These are phyloP conservation scores for Argyresthia goedartella DNA, from an alignment of 2,888 invertebrate species.

Conservation along the genomic window DNA sequence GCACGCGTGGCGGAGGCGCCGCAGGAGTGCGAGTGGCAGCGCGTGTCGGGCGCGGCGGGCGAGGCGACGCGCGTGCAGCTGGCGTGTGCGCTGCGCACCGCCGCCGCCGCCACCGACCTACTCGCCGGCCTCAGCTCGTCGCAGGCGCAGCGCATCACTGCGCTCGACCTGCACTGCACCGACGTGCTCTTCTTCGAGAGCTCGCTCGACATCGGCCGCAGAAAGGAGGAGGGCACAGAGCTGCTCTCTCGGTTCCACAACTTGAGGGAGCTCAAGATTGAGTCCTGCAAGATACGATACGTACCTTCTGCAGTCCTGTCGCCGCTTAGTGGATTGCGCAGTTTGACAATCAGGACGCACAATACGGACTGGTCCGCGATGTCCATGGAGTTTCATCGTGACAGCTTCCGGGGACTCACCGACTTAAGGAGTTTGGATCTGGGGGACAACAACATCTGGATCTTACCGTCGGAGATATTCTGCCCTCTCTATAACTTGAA, in stretches of 20 bases:
- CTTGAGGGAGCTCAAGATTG: slow-evolving; percentile 77
- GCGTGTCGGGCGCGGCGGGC: slow-evolving; percentile 63
- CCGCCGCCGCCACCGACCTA: slow-evolving; percentile 76
- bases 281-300: slow-evolving; percentile 82
- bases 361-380: slow-evolving; percentile 86
- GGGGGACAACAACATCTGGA: slow-evolving; percentile 84
- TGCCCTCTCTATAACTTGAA: slow-evolving; percentile 79
- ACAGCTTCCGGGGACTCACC: slow-evolving; percentile 77
- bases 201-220: slow-evolving; percentile 71
- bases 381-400: slow-evolving; percentile 80
- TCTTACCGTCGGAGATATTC: slow-evolving; percentile 78
- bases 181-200: slow-evolving; percentile 81
- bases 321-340: slow-evolving; percentile 75
- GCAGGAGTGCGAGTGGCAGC: slow-evolving; percentile 81
- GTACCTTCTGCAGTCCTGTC: slow-evolving; percentile 79
- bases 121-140: slow-evolving; percentile 73
- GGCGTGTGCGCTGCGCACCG: slow-evolving; percentile 75
- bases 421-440: slow-evolving; percentile 78
- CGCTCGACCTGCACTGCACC: slow-evolving; percentile 78
- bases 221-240: slow-evolving; percentile 65
- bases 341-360: slow-evolving; percentile 78
- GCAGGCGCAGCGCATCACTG: slow-evolving; percentile 78
- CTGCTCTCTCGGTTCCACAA: slow-evolving; percentile 74
- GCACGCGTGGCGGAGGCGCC: slow-evolving; percentile 74
- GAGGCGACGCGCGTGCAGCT: slow-evolving; percentile 71